Conservation (phyloP, 2,888 invertebrate genomes). For the Crematogaster levior region DNA sequence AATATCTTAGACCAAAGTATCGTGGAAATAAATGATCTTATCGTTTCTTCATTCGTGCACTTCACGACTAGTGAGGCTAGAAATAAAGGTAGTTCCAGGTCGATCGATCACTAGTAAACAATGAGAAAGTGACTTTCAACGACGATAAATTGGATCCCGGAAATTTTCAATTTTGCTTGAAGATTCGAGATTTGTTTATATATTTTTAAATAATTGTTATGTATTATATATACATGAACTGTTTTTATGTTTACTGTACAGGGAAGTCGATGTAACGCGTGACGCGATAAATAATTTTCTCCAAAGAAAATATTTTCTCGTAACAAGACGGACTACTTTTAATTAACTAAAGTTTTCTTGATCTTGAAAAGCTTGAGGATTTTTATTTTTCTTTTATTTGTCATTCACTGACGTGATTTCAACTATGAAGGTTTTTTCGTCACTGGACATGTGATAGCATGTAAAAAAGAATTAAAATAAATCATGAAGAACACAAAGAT, state of each 20-base stretch:
- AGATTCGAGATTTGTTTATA: not conserved
- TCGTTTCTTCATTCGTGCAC: slow-evolving; percentile 12
- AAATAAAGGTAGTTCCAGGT: slow-evolving; percentile 25
- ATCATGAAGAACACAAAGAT: not conserved
- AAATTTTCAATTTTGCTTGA: not conserved
- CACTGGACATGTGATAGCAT: not conserved
- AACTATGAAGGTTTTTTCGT: slow-evolving; percentile 18
- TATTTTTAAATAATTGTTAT: not conserved
- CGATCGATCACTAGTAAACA: slow-evolving; percentile 48
- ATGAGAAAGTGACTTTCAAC: not conserved
- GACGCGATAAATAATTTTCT: not conserved
- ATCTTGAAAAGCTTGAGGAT: not conserved
- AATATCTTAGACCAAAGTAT: slow-evolving; percentile 5
- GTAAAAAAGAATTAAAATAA: not conserved
- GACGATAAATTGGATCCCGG: not conserved
- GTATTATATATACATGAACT: not conserved
- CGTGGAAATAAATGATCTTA: slow-evolving; percentile 11
- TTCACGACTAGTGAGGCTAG: not conserved
- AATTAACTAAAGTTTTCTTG: slow-evolving; percentile 20
- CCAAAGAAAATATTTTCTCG: not conserved
- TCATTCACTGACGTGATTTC: not conserved
- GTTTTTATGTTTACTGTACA: not conserved
- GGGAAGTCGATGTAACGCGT: not conserved
- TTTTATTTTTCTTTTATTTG: slow-evolving; percentile 20
- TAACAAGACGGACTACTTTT: slow-evolving; percentile 2